These are phyloP conservation scores for Cherax quadricarinatus DNA, from an alignment of 1,140 invertebrate genomes.

Conservation along the genomic window DNA sequence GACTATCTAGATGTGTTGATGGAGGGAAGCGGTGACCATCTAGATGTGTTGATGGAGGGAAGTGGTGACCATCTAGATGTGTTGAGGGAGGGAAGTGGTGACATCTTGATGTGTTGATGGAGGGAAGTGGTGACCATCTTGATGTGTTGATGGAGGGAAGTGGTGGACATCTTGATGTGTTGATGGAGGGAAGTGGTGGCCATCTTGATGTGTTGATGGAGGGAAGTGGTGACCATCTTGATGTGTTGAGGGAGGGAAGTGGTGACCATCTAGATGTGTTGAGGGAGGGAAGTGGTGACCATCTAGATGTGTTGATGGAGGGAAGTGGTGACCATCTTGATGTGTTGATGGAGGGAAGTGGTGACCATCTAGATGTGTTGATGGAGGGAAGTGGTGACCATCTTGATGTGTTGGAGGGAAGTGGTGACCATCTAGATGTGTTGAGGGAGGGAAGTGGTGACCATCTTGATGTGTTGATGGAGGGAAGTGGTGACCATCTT, in stretches of 20 bases:
- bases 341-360: neutral
- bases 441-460: neutral
- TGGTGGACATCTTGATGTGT: neutral
- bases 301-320: no score
- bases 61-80: no score
- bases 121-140: neutral
- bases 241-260: neutral
- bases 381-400: no score
- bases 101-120: no score
- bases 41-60: neutral
- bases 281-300: no score
- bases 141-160: neutral
- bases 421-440: neutral
- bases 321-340: no score
- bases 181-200: neutral
- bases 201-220: neutral
- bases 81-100: no score
- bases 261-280: neutral
- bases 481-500: neutral
- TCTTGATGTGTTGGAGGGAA: no score
- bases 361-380: no score
- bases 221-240: neutral
- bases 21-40: no score
- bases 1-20: no score
- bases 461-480: neutral